Conservation (phyloP, 1,140 invertebrate species). For the Hypsibius dujardini region DNA sequence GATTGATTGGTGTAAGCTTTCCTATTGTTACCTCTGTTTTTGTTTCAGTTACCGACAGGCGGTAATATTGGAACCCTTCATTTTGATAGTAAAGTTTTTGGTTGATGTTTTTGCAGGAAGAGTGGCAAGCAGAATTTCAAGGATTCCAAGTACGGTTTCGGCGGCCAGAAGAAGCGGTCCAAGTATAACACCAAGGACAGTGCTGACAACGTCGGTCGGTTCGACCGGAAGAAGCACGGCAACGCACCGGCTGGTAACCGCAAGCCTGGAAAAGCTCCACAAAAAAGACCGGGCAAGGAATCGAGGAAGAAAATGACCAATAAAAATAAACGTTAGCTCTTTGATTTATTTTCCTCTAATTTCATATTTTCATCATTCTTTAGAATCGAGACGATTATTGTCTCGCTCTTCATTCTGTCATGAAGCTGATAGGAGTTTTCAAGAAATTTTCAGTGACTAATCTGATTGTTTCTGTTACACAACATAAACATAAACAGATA, state of each 20-base stretch:
- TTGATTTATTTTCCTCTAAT: too few relatives aligned
- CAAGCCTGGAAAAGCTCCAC: conserved; percentile 21
- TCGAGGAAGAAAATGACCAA: conserved; percentile 27
- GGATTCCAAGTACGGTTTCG: conserved; percentile 78
- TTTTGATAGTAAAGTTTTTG: too few relatives aligned
- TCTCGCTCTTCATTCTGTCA: too few relatives aligned
- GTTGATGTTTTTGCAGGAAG: conserved; percentile 16
- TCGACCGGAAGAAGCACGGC: conserved; percentile 24
- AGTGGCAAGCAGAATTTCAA: conserved; percentile 42
- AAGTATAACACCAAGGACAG: conserved; percentile 75
- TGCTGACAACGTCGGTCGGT: conserved; percentile 26
- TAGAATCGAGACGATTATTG: too few relatives aligned
- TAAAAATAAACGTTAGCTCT: conserved; percentile 21
- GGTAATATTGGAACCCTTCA: too few relatives aligned
- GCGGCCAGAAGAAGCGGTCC: conserved; percentile 73
- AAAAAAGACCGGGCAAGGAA: conserved; percentile 27
- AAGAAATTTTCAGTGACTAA: background rate
- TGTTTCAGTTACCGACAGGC: background rate
- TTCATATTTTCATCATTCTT: too few relatives aligned
- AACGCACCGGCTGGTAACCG: conserved; percentile 18
- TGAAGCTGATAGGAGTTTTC: too few relatives aligned
- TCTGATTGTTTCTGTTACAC: background rate
- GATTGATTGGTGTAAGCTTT: too few relatives aligned
- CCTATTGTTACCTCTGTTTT: too few relatives aligned
- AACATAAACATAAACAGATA: too few relatives aligned